Conservation (phyloP, 2,888 invertebrate species). For the Rotaria magnacalcarata region DNA sequence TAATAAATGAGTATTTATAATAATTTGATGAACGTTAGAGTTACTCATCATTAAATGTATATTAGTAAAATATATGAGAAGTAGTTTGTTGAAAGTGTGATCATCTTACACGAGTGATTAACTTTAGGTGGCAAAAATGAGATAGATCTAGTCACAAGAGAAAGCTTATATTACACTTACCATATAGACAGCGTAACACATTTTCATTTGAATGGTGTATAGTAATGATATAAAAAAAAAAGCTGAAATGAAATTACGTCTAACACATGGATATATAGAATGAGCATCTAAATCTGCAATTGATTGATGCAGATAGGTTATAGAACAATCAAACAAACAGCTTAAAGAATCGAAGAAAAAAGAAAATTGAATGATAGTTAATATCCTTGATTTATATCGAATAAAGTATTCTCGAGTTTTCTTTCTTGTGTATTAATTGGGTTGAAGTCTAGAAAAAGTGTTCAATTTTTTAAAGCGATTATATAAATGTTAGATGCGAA, state of each 20-base stretch:
- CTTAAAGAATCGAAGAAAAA: neutral
- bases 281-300: slow-evolving; percentile 13
- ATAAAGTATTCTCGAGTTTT: neutral
- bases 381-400: neutral
- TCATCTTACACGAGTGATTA: slow-evolving; percentile 36
- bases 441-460: neutral
- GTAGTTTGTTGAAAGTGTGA: slow-evolving; percentile 11
- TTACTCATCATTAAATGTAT: neutral
- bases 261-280: neutral
- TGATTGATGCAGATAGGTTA: neutral
- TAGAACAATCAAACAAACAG: neutral
- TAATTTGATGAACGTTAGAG: neutral
- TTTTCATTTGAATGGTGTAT: neutral
- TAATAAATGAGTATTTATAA: neutral
- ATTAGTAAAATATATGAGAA: neutral
- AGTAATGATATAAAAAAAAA: neutral
- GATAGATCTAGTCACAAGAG: slow-evolving; percentile 3
- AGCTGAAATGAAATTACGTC: neutral
- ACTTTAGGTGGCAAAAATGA: slow-evolving; percentile 16
- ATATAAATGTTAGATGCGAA: neutral
- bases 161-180: neutral
- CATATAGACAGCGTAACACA: slow-evolving; percentile 13
- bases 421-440: neutral
- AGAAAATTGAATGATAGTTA: neutral
- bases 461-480: neutral